Conservation (phyloP, 2,113 vertebrate genomes). For the Seriola rivoliana region DNA sequence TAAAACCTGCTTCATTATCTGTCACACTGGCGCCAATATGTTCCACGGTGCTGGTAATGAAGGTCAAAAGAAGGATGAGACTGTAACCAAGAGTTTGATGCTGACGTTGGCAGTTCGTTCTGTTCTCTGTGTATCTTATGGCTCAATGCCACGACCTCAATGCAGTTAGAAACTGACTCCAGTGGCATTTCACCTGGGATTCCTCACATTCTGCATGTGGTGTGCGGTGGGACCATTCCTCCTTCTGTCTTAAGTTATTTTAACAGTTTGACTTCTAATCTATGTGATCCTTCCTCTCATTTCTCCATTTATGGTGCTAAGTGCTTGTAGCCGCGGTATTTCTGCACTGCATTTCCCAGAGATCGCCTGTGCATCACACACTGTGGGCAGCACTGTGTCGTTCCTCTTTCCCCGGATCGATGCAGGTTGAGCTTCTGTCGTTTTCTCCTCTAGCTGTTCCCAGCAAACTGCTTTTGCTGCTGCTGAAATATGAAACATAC, state of each 20-base stretch:
- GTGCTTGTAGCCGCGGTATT: background rate
- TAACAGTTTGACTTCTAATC: background rate
- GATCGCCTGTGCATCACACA: conserved; percentile 5
- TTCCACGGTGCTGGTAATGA: conserved; percentile 26
- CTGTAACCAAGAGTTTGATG: background rate
- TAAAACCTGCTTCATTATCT: conserved; percentile 4
- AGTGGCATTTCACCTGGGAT: conserved; percentile 13
- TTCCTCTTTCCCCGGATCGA: background rate
- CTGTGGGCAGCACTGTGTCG: background rate
- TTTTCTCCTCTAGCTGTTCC: conserved; percentile 7
- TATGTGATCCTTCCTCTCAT: background rate
- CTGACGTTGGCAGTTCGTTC: background rate
- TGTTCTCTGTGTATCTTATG: background rate
- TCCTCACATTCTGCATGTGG: background rate
- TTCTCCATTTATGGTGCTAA: conserved; percentile 38
- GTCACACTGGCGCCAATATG: conserved; percentile 17
- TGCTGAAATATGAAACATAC: conserved; percentile 1
- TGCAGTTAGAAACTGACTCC: background rate
- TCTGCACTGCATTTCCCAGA: conserved; percentile 35
- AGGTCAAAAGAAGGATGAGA: conserved; percentile 19
- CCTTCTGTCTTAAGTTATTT: conserved; percentile 5
- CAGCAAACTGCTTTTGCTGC: conserved; percentile 26
- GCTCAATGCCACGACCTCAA: conserved; percentile 3
- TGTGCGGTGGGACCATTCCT: background rate
- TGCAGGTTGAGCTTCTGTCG: conserved; percentile 4